Evolutionary conservation across 2,888 invertebrate species (phyloP).

Genomic region (Hanleya hanleyi): DNA sequence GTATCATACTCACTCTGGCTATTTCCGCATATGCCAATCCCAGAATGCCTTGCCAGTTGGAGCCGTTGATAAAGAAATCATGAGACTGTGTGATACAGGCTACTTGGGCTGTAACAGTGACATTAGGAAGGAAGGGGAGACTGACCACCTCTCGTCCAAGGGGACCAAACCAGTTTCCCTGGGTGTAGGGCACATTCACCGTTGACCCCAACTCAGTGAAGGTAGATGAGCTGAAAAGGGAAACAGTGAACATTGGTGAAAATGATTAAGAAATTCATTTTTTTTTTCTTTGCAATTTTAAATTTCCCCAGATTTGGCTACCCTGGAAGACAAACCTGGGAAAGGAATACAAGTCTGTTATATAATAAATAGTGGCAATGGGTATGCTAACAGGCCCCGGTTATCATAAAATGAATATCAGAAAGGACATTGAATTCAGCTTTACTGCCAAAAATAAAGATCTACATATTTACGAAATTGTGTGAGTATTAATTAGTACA

Average conservation of each 20-base stretch:
- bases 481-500: too few species aligned
- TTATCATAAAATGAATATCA: too few species aligned
- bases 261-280: neutral
- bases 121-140: slow-evolving; percentile 70
- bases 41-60: slow-evolving; percentile 80
- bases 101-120: slow-evolving; percentile 74
- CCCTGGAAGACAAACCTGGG: too few species aligned
- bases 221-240: slow-evolving; percentile 72
- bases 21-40: slow-evolving; percentile 77
- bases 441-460: too few species aligned
- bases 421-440: too few species aligned
- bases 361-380: too few species aligned
- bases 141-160: slow-evolving; percentile 77
- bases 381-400: too few species aligned
- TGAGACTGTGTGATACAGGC: slow-evolving; percentile 78
- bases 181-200: slow-evolving; percentile 76
- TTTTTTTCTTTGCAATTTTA: too few species aligned
- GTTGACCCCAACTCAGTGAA: slow-evolving; percentile 59
- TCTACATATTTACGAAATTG: too few species aligned
- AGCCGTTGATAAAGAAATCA: slow-evolving; percentile 79
- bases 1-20: slow-evolving; percentile 58
- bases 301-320: too few species aligned
- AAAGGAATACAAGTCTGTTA: too few species aligned
- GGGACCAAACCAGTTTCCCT: slow-evolving; percentile 77
- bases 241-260: neutral